Evolutionary conservation across 1,140 invertebrate species (phyloP), one percentile per base, ranked within the genome.

Genomic region (Adoxophyes honmai): DNA sequence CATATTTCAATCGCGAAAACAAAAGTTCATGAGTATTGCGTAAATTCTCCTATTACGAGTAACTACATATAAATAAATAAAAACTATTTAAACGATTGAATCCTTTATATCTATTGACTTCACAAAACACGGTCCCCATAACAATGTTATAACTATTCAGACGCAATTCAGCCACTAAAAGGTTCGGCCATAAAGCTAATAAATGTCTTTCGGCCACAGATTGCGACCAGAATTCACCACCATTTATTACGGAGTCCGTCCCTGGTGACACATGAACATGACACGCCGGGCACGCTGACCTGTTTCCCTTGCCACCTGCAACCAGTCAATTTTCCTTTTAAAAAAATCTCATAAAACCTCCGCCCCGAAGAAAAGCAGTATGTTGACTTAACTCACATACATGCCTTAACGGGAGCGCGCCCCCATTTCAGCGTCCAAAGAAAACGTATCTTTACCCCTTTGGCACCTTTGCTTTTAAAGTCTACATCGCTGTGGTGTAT

Each of bases 351-450:
- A 38, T 70, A 70, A 83, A 86, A 75, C 75, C 71, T 71, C 69
- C 60, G 44, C 57, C 68, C 60, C 55, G 79, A 86, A 87, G 79
- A 81, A 82, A 86, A 83, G 70, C 69, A 68, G 65, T 73, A 61
- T 87, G 84, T 88, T 81, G 72, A 81, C 80, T 67, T 78, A 84
- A 83, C 84, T 83, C 68, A 86, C 77, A 86, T 86, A 83, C 71
- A 69, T 66, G 69, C 62, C 61, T 55, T 73, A 75, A 75, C 74
- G 62, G 70, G 61, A 66, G 68, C 63, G 68, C 73, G 81, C 66
- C 81, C 82, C 68, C 79, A 57, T 86, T 86, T 80, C 60, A 14
- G 11, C 14, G 51, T 60, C 51, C 73, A 81, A 55, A 64, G 65
- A 44, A 85, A 85, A 81, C 52, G 52, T 63, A 61, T 62, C 52